Percentiles rank a stretch among this genome's conserved stretches.
Evolutionary conservation across 1,140 invertebrate genomes (phyloP).

Genomic region (Aphelenchoides fujianensis): DNA sequence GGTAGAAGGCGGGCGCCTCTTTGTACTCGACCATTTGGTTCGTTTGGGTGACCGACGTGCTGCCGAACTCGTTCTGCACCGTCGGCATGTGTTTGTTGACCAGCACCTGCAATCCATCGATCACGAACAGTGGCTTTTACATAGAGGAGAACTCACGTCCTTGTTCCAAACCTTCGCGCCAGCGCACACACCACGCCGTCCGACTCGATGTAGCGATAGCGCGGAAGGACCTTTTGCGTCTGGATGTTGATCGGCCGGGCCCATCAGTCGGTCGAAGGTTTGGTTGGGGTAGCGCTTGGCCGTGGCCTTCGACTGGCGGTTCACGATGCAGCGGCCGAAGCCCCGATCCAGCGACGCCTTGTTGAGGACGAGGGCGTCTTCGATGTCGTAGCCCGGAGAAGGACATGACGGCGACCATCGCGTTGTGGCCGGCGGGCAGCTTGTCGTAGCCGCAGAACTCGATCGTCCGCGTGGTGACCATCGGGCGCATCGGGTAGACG

Average conservation of each 20-base stretch:
- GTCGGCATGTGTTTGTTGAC: conserved; percentile 61
- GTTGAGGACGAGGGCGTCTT: conserved; percentile 95
- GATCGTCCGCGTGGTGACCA: conserved; percentile 80
- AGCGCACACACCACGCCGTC: conserved; percentile 88
- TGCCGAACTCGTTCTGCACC: conserved; percentile 38
- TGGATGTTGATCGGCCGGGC: conserved; percentile 75
- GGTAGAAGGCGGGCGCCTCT: conserved; percentile 46
- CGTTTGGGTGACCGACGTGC: conserved; percentile 7
- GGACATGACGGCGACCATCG: conserved; percentile 97
- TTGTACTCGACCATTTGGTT: conserved; percentile 37
- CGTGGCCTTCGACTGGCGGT: conserved; percentile 80
- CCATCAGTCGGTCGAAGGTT: conserved; percentile 84
- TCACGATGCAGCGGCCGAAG: conserved; percentile 82
- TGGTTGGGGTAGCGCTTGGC: conserved; percentile 89
- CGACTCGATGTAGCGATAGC: conserved; percentile 78
- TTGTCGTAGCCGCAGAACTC: conserved; percentile 75
- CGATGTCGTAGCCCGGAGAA: conserved; percentile 99
- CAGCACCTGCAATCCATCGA: conserved; percentile 48
- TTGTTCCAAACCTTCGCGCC: conserved; percentile 66
- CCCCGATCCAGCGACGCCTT: conserved; percentile 92
- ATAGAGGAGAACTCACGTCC: conserved; percentile 28
- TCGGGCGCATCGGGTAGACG: conserved; percentile 90
- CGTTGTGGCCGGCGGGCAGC: conserved; percentile 97
- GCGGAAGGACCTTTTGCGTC: conserved; percentile 79
- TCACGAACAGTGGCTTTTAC: not conserved